Conservation (phyloP, 35 echinoderm and acorn worm species). For the Heliocidaris erythrogramma region DNA sequence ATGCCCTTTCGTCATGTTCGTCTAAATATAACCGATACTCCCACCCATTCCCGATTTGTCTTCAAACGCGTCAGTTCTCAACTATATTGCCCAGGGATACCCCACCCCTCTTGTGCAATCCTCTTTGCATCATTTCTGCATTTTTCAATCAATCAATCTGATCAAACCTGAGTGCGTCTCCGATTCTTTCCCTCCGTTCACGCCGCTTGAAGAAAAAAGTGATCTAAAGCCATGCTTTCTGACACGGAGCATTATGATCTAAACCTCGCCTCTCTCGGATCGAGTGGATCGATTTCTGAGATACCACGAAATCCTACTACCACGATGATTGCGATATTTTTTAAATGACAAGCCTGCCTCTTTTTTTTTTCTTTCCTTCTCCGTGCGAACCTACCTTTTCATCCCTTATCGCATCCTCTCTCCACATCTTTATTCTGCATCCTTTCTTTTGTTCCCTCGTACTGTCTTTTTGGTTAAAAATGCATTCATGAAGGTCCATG, state of each 20-base stretch:
- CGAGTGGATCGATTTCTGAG: not conserved
- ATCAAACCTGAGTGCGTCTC: not conserved
- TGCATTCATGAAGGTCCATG: too few species aligned
- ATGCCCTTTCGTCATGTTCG: too few species aligned
- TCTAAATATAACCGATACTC: too few species aligned
- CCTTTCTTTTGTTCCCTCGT: not conserved
- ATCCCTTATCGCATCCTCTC: not conserved
- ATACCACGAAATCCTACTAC: conserved; percentile 1
- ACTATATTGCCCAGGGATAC: not conserved
- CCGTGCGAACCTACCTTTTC: not conserved
- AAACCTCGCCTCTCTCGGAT: not conserved
- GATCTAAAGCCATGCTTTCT: not conserved
- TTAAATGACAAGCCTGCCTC: not conserved
- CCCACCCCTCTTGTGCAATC: not conserved
- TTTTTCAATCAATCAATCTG: not conserved
- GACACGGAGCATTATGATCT: not conserved
- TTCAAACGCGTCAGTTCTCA: not conserved
- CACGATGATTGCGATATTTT: not conserved
- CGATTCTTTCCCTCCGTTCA: not conserved
- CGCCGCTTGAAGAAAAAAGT: not conserved
- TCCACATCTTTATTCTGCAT: not conserved
- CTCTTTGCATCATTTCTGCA: not conserved
- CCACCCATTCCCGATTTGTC: not conserved
- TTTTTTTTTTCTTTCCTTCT: not conserved
- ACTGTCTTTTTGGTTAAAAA: too few species aligned